These are phyloP conservation scores for Drosophila novamexicana DNA, from an alignment of 1,140 invertebrate species.

Conservation along the genomic window DNA sequence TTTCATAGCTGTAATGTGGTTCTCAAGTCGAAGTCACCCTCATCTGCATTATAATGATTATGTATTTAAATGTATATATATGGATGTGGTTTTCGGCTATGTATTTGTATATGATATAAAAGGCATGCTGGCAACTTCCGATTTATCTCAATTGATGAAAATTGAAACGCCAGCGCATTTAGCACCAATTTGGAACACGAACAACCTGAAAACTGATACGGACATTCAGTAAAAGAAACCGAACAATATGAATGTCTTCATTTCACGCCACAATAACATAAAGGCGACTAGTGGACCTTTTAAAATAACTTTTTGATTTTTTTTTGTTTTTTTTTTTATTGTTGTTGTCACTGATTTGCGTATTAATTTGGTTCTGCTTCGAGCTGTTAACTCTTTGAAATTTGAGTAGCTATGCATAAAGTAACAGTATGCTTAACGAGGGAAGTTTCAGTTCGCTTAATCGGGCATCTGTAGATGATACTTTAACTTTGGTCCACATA, in stretches of 20 bases:
- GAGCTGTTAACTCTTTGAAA: conserved; percentile 76
- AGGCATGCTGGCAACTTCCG: conserved; percentile 68
- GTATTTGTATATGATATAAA: conserved; percentile 22
- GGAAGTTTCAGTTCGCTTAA: conserved; percentile 7
- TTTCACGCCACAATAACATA: conserved; percentile 45
- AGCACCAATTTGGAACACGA: conserved; percentile 77
- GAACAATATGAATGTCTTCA: conserved; percentile 67
- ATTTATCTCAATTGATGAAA: conserved; percentile 83
- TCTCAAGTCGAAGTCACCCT: conserved; percentile 24
- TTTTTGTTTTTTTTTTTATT: conserved; percentile 28
- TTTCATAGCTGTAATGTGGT: conserved; percentile 17
- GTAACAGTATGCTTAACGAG: conserved; percentile 22
- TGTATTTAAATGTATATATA: conserved; percentile 30
- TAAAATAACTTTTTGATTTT: conserved; percentile 17
- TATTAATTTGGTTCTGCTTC: conserved; percentile 39
- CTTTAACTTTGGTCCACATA: neutral
- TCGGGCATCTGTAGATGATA: neutral
- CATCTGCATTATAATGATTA: conserved; percentile 67
- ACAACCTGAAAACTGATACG: conserved; percentile 65
- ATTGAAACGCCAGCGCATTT: conserved; percentile 82
- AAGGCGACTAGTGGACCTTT: conserved; percentile 23
- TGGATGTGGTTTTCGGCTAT: neutral
- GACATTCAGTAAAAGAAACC: conserved; percentile 34
- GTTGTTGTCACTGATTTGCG: conserved; percentile 38
- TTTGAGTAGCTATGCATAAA: conserved; percentile 48